Conservation (phyloP, 2,888 invertebrate species). For the Diaphora mendica region DNA sequence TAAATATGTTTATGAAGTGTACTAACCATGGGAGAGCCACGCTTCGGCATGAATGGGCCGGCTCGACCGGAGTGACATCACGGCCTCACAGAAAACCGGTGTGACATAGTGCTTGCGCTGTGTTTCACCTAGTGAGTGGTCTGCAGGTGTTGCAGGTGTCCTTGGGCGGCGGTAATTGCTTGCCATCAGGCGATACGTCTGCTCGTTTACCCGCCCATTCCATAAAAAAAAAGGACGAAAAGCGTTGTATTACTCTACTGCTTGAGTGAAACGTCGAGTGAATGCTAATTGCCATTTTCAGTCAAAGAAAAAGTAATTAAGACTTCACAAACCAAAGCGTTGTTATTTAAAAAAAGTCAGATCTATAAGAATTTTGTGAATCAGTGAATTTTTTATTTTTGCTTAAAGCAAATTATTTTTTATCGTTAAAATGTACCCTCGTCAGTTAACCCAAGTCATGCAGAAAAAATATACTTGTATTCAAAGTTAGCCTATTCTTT, state of each 20-base stretch:
- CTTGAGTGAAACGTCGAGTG: slow-evolving; percentile 2
- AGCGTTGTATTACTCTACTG: not conserved
- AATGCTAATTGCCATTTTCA: slow-evolving; percentile 1
- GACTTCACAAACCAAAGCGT: not conserved
- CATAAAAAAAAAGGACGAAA: no score
- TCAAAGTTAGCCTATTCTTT: not conserved
- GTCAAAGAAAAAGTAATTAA: slow-evolving; percentile 6
- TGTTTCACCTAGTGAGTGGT: no score
- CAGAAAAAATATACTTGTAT: not conserved
- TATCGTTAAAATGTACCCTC: not conserved
- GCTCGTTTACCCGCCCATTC: no score
- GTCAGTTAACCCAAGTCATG: not conserved
- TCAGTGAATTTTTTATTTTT: not conserved
- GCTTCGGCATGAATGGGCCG: no score
- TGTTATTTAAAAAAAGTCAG: not conserved
- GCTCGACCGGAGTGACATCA: no score
- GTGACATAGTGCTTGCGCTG: no score
- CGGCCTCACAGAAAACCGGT: no score
- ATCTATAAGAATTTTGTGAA: not conserved
- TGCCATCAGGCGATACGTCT: no score
- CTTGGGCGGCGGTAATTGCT: no score
- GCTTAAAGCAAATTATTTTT: not conserved
- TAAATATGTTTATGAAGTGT: slow-evolving; percentile 4
- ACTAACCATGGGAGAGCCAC: no score
- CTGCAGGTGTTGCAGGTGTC: no score